phyloP scores from a whole-genome alignment of 2,113 vertebrate species.

The Lophochroa leadbeateri region DNA sequence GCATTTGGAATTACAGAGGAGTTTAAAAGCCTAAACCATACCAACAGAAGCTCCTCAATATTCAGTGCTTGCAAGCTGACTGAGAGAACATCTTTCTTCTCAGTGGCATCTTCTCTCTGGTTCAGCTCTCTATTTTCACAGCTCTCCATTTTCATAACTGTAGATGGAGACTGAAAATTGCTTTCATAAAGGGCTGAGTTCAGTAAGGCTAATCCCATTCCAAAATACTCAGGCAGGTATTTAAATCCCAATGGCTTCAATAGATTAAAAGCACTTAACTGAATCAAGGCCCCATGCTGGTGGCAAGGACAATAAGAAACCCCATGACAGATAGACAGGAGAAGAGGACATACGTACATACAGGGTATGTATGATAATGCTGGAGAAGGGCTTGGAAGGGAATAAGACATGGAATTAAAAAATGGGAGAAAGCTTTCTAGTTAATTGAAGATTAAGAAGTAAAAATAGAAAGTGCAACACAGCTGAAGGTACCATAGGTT shows the following conservation, averaged over 20 bases:
- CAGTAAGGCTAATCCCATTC: conserved; percentile 24
- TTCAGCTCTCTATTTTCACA: not conserved
- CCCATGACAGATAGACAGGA: not conserved
- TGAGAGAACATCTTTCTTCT: not conserved
- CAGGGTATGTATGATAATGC: not conserved
- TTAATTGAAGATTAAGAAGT: conserved; percentile 49
- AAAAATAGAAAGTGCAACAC: conserved; percentile 15
- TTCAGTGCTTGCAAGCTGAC: not conserved
- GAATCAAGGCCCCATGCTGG: not conserved
- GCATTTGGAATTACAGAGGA: not conserved
- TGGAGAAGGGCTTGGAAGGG: not conserved
- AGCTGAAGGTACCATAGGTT: not conserved
- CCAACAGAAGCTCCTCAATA: not conserved
- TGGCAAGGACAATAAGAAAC: not conserved
- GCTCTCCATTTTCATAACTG: not conserved
- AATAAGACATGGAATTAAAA: not conserved
- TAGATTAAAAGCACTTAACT: conserved; percentile 17
- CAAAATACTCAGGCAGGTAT: not conserved
- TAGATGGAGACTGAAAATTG: not conserved
- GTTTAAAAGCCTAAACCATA: not conserved
- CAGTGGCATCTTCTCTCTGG: not conserved
- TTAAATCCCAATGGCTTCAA: not conserved
- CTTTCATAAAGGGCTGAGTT: not conserved
- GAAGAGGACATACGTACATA: not conserved
- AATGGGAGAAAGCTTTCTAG: conserved; percentile 29